A percentile compares a stretch with the other conserved stretches of the same genome.
phyloP scores from a whole-genome alignment of 2,888 invertebrate species.

The Elysia crispata region DNA sequence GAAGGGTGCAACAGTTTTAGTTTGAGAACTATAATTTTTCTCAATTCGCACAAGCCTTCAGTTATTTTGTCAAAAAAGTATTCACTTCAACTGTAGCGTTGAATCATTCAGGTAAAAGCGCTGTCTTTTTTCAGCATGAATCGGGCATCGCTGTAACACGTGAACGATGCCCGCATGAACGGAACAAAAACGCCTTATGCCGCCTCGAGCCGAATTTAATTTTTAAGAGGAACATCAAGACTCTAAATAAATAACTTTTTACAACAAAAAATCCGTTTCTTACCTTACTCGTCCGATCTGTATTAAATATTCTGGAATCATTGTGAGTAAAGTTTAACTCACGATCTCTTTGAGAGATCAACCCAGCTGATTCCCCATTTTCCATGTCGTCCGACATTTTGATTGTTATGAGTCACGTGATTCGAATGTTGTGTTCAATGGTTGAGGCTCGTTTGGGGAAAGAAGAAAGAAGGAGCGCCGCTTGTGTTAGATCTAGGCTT shows the following conservation, averaged over 20 bases:
- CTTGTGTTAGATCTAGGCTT: not conserved
- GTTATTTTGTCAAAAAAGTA: too few species aligned
- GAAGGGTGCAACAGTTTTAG: too few species aligned
- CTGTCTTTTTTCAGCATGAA: too few species aligned
- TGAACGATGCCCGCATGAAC: too few species aligned
- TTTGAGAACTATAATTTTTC: too few species aligned
- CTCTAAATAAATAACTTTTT: not conserved
- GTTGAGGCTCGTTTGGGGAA: not conserved
- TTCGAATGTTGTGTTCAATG: conserved; percentile 1
- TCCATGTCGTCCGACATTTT: conserved; percentile 50
- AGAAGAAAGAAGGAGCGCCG: not conserved
- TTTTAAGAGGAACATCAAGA: not conserved
- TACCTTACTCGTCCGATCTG: conserved; percentile 45
- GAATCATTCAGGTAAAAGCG: too few species aligned
- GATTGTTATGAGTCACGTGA: conserved; percentile 45
- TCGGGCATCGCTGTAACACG: too few species aligned
- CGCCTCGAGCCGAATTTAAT: too few species aligned
- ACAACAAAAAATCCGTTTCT: conserved; percentile 30
- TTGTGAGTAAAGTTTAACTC: conserved; percentile 37
- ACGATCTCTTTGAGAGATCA: conserved; percentile 45
- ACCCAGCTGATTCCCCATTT: conserved; percentile 43
- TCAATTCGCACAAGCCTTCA: too few species aligned
- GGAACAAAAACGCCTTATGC: too few species aligned
- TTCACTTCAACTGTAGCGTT: too few species aligned
- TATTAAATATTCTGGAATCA: conserved; percentile 46